Conservation (phyloP, 2,797 vertebrate species). For the Rhynchotus rufescens region DNA sequence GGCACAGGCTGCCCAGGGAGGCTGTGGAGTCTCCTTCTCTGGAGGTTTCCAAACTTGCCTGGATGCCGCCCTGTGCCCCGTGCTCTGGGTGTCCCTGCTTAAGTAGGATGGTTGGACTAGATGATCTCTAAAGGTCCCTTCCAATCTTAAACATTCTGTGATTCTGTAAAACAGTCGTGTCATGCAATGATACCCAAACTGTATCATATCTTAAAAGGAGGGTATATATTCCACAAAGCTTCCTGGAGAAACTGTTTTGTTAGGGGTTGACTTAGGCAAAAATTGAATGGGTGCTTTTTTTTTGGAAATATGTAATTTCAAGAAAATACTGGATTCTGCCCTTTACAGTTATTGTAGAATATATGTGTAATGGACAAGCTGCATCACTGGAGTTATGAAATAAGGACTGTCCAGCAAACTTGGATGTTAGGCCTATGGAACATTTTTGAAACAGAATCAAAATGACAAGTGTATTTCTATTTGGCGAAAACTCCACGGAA, state of each 20-base stretch:
- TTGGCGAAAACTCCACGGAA: neutral
- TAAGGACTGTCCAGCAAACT: neutral
- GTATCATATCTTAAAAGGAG: neutral
- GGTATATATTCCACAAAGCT: neutral
- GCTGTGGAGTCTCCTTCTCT: too few species aligned
- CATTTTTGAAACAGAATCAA: neutral
- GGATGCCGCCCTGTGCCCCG: too few species aligned
- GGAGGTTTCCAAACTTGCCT: too few species aligned
- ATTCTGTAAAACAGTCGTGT: too few species aligned
- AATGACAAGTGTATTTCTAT: neutral
- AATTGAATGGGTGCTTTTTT: neutral
- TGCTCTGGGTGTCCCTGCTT: too few species aligned
- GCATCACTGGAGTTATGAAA: neutral
- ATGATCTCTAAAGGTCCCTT: too few species aligned
- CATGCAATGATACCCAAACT: neutral
- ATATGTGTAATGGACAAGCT: neutral
- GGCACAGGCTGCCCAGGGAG: too few species aligned
- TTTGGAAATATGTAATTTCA: fast-evolving
- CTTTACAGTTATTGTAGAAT: neutral
- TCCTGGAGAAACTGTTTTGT: neutral
- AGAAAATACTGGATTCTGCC: neutral
- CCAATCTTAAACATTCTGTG: too few species aligned
- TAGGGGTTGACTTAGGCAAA: neutral
- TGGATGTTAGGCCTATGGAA: neutral
- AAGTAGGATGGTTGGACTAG: too few species aligned